These are phyloP conservation scores for Phortica magna DNA, from an alignment of 2,888 invertebrate genomes.

Conservation along the genomic window DNA sequence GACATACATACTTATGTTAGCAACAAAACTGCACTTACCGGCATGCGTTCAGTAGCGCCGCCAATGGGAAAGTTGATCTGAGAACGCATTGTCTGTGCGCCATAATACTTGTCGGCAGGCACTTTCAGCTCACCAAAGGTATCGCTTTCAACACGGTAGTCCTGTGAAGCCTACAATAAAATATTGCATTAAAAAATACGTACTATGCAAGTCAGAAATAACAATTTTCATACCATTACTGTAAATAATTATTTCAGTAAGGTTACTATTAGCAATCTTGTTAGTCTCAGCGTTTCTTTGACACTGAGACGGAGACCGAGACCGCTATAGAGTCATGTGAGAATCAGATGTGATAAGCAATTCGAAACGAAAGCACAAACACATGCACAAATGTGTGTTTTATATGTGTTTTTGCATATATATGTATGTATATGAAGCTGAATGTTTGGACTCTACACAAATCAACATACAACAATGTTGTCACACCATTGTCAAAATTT, in stretches of 20 bases:
- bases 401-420: neutral
- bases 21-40: slow-evolving; percentile 82
- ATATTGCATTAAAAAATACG: neutral
- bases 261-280: neutral
- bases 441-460: too few relatives aligned
- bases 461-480: too few relatives aligned
- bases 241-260: neutral
- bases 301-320: neutral
- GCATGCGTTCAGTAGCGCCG: slow-evolving; percentile 95
- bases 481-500: too few relatives aligned
- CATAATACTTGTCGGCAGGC: slow-evolving; percentile 94
- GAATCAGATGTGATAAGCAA: slow-evolving; percentile 10
- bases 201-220: too few relatives aligned
- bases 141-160: slow-evolving; percentile 84
- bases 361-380: too few relatives aligned
- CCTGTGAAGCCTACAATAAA: slow-evolving; percentile 61
- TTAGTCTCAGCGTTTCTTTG: neutral
- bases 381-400: too few relatives aligned
- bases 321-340: neutral
- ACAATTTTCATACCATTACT: too few relatives aligned
- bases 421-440: neutral
- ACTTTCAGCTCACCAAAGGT: slow-evolving; percentile 95
- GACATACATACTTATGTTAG: neutral
- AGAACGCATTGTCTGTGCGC: slow-evolving; percentile 97
- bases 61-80: slow-evolving; percentile 98